Conservation (phyloP, 2,113 vertebrate genomes). For the Eupsittula cactorum region DNA sequence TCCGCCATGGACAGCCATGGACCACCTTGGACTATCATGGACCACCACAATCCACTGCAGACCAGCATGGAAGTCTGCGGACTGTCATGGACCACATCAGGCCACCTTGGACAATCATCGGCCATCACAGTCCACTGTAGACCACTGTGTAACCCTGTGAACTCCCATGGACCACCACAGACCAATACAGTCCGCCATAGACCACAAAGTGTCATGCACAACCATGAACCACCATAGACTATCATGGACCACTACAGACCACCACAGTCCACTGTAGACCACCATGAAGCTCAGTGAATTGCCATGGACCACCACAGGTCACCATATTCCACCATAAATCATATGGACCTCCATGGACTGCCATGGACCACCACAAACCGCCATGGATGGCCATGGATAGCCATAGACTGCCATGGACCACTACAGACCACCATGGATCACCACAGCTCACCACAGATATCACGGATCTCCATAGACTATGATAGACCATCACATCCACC, state of each 20-base stretch:
- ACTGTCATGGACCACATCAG: neutral
- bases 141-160: neutral
- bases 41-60: neutral
- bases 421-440: neutral
- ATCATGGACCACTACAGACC: neutral
- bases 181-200: neutral
- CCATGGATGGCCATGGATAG: no score
- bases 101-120: neutral
- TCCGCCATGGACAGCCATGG: no score
- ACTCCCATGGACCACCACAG: neutral
- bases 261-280: neutral
- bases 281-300: no score
- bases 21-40: rapidly evolving
- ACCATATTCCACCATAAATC: neutral
- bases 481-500: neutral
- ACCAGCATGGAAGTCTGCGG: no score
- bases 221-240: neutral
- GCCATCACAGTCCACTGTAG: neutral
- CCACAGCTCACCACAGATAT: rapidly evolving
- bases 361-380: neutral
- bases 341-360: neutral
- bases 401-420: no score
- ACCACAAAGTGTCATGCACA: neutral
- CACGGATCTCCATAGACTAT: neutral
- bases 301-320: neutral